A percentile compares a stretch with the other conserved stretches of the same genome.
phyloP scores from a whole-genome alignment of 64 coral and sea anemone genomes.

The Trachythela sp. region DNA sequence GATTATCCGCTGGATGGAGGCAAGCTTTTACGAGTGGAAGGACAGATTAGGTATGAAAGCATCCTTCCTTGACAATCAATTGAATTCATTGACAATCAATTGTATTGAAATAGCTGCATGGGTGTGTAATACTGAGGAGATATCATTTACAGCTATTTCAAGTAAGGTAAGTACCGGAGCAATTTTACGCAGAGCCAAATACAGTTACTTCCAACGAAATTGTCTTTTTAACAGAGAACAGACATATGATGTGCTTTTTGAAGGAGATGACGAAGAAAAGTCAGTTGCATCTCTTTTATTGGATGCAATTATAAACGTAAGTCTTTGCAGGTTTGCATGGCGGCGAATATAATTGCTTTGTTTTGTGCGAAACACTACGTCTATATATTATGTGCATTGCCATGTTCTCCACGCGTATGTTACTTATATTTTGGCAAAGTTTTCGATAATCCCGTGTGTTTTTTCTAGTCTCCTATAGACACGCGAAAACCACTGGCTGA shows the following conservation, averaged over 20 bases:
- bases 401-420: too few species aligned
- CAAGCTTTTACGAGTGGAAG: conserved; percentile 85
- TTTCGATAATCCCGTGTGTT: not conserved
- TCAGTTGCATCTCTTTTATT: conserved; percentile 74
- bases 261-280: conserved; percentile 95
- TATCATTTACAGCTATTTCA: too few species aligned
- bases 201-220: too few species aligned
- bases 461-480: conserved; percentile 78
- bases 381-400: too few species aligned
- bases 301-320: conserved; percentile 77
- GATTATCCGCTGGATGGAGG: conserved; percentile 96
- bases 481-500: conserved; percentile 79
- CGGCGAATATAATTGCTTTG: not conserved
- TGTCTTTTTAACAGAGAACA: conserved; percentile 63
- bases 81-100: too few species aligned
- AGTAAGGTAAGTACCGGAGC: too few species aligned
- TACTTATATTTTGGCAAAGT: too few species aligned
- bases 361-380: not conserved
- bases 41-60: conserved; percentile 69
- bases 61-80: too few species aligned
- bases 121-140: too few species aligned
- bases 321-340: not conserved
- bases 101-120: too few species aligned
- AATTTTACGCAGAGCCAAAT: too few species aligned
- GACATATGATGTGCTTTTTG: conserved; percentile 93